Conservation (phyloP, 2,113 vertebrate species). For the Pluvianellus socialis region DNA sequence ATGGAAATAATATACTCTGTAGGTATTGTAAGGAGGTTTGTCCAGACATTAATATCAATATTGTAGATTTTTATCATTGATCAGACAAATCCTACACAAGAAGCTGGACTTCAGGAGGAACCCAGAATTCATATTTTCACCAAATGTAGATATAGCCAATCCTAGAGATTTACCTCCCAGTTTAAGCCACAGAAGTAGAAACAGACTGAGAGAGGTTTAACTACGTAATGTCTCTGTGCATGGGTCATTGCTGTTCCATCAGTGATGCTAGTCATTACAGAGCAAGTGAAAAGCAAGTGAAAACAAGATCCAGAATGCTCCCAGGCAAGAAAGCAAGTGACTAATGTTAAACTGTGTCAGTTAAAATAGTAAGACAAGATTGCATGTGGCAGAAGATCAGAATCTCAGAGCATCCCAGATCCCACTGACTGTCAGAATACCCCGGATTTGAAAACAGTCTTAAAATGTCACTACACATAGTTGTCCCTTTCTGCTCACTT, state of each 20-base stretch:
- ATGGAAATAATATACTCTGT: background rate
- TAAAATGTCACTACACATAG: background rate
- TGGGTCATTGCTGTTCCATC: background rate
- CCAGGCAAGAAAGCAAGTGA: background rate
- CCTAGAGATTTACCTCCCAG: background rate
- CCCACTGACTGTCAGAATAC: background rate
- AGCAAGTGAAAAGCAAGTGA: background rate
- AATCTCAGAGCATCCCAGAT: background rate
- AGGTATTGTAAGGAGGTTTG: background rate
- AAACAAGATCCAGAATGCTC: background rate
- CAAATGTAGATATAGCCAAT: background rate
- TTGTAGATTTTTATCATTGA: background rate
- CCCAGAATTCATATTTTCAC: background rate
- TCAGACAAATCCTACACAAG: background rate
- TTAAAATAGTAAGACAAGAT: background rate
- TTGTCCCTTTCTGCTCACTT: background rate
- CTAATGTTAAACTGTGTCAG: rapidly evolving
- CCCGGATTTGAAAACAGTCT: background rate
- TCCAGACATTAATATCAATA: background rate
- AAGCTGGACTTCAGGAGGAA: background rate
- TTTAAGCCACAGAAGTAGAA: background rate
- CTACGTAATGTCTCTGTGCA: background rate
- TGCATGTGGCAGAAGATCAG: background rate
- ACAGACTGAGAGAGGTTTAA: background rate
- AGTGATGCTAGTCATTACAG: background rate